phyloP scores from a whole-genome alignment of 2,113 vertebrate species.

The Carettochelys insculpta region DNA sequence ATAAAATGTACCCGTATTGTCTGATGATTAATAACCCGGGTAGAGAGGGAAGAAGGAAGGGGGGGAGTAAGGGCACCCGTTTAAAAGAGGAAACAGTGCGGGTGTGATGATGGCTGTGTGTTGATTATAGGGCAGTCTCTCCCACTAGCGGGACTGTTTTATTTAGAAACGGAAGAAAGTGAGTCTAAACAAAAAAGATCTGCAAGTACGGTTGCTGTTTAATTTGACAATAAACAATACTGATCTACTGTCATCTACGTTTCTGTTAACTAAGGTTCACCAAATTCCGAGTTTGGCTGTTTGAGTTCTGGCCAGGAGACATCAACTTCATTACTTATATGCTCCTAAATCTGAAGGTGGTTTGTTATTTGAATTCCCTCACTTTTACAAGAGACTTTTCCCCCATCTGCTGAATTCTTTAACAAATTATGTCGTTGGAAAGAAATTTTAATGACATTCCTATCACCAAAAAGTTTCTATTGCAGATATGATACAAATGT shows the following conservation, averaged over 20 bases:
- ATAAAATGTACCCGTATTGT: background rate
- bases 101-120: background rate
- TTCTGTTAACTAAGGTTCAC: background rate
- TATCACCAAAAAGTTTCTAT: background rate
- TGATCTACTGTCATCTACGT: background rate
- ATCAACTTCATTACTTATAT: background rate
- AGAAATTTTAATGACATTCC: background rate
- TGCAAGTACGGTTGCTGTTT: background rate
- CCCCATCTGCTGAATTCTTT: background rate
- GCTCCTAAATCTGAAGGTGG: background rate
- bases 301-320: background rate
- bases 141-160: background rate
- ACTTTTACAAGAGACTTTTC: background rate
- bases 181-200: background rate
- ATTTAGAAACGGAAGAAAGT: background rate
- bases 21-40: background rate
- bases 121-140: background rate
- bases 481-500: background rate
- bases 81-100: background rate
- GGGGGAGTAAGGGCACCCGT: too few relatives aligned
- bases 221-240: background rate
- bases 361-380: background rate
- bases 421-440: background rate
- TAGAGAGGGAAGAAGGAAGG: background rate
- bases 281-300: background rate